Evolutionary conservation across 2,797 vertebrate species (phyloP), one percentile per base, ranked within the genome.

Genomic region (Myiotriccus ornatus): DNA sequence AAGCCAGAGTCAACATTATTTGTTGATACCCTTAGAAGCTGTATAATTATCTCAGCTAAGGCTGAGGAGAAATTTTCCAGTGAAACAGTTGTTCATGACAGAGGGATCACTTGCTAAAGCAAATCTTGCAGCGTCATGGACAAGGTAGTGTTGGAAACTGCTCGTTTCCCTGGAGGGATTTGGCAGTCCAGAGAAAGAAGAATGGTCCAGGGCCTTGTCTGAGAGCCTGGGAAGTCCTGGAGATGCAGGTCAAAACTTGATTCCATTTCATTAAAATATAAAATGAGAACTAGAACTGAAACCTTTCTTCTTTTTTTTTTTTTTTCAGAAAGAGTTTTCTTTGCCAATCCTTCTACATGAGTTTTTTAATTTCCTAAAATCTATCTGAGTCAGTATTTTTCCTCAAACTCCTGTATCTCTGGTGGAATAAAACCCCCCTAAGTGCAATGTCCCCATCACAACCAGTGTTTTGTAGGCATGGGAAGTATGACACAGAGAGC

Each of bases 21-120:
- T 88, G 63, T 76, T 90, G 84, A 68, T 77, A 47, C 35, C 55
- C 76, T 73, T 56, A 88, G 67, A 94, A 79, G 52, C 37, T 88
- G 25, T 64, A 50, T 37, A 89, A 90, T 87, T 56, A 87, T 27
- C 73, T 55, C 39, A 75, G 39, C 44, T 84, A 73, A 67, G 35
- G 50, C 16, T 76, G 75, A 63, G 78, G 41, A 70, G 73, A 74
- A 74, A 43, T 80, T 89, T 90, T 71, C 78, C 74, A 56, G 28
- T 19, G 60, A 67, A 81, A 76, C 0, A 0, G n/a, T n/a, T 88
- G n/a, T 1, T 95, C 59, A 10, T 43, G 52, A 49, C 63, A 70
- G 47, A 74, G 22, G 1, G 21, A 81, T 67, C 63, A 8, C 43
- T 70, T 43, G 16, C 37, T 89, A 39, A 84, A 82, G 49, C 41